Evolutionary conservation across 2,113 vertebrate species (phyloP), one percentile per base, ranked within the genome.

Genomic region (Phalacrocorax pelagicus): DNA sequence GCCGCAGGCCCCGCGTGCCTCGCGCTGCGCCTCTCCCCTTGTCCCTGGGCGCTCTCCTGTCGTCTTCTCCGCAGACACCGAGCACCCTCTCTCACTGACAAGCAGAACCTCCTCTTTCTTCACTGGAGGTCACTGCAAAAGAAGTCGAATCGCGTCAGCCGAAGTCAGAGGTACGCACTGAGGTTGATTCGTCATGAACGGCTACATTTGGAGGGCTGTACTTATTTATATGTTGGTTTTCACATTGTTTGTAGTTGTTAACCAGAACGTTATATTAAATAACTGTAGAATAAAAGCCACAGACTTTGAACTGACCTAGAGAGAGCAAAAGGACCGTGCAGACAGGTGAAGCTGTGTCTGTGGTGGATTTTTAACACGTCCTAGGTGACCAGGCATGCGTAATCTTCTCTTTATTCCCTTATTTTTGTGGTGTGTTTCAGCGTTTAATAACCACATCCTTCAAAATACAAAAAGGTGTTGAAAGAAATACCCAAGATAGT

Each of bases 81-180:
- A 59, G n/a, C n/a, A 10, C 14, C 51, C 26, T 47, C 20, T 52
- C 52, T 61, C 21, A 0, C 0, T 27, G 58, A 12, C 52, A 61
- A 19, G 11, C 36, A 4, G 55, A 15, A 23, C 14, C 36, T 57
- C 52, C 46, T 23, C 46, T 59, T n/a, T 16, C 59, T 26, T 55
- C 59, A 6, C 9, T 13, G 55, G 20, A 32, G 26, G 34, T 20
- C 15, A 1, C 8, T 30, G 38, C 10, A 61, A 32, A 42, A 10
- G 38, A 44, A 16, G 18, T 10, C 1, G 30, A 47, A 2, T 23
- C 32, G 11, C 54, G 5, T n/a, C 38, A 38, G 0, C 40, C n/a
- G 9, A n/a, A 49, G 18, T 13, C 44, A 65, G 57, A 19, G 5
- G 1, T 7, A 3, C 36, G 3, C 19, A 0, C 8, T 27, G 42